Conservation (phyloP, 2,888 invertebrate genomes). For the Acleris cristana region DNA sequence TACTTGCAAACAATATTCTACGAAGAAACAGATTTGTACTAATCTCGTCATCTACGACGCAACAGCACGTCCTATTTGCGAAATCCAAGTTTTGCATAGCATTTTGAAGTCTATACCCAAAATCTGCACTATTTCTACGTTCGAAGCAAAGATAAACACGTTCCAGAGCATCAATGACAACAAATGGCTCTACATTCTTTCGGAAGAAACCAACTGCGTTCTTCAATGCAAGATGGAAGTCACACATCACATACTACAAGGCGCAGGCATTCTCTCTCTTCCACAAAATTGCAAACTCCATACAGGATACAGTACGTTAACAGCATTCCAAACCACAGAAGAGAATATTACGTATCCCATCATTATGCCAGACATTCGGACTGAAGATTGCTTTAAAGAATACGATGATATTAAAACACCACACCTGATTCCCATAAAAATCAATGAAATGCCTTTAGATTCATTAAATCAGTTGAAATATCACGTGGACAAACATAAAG, state of each 20-base stretch:
- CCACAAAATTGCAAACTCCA: constrained; percentile 21
- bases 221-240: constrained; percentile 12
- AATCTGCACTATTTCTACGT: too few species aligned
- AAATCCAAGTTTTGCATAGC: too few species aligned
- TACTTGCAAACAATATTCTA: too few species aligned
- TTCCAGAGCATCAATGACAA: neutral
- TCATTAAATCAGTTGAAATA: constrained; percentile 5
- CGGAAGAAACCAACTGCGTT: constrained; percentile 10
- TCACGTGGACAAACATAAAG: neutral
- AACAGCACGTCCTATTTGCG: too few species aligned
- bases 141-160: too few species aligned
- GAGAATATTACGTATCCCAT: constrained; percentile 20
- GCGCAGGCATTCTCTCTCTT: neutral
- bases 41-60: too few species aligned
- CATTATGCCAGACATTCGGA: constrained; percentile 19
- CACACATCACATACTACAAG: neutral
- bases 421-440: constrained; percentile 3
- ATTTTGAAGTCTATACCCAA: too few species aligned
- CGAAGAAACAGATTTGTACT: too few species aligned
- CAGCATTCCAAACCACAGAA: constrained; percentile 7
- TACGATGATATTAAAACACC: constrained; percentile 5
- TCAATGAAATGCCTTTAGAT: constrained; percentile 19
- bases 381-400: constrained; percentile 10
- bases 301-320: constrained; percentile 20
- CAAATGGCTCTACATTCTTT: constrained; percentile 15